These are phyloP conservation scores for Tapirus indicus DNA, from an alignment of 2,797 vertebrate genomes.

Conservation along the genomic window DNA sequence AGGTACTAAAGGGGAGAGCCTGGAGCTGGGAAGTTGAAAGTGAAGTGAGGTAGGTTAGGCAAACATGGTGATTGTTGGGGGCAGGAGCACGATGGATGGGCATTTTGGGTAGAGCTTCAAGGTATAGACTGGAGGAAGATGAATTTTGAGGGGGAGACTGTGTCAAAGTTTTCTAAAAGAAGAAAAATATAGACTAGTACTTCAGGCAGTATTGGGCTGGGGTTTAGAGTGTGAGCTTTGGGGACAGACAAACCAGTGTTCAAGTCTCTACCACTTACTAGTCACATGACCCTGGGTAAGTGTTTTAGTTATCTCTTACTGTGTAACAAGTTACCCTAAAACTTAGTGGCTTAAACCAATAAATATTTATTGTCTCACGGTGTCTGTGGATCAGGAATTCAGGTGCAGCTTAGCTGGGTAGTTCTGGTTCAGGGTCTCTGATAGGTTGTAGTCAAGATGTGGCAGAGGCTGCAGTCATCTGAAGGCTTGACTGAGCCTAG, in stretches of 20 bases:
- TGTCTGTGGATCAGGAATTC: not conserved
- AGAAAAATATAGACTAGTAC: not conserved
- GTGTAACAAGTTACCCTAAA: not conserved
- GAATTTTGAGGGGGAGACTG: not conserved
- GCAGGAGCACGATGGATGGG: not conserved
- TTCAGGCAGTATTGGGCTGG: not conserved
- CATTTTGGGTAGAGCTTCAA: not conserved
- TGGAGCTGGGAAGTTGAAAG: not conserved
- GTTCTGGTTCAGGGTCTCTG: not conserved
- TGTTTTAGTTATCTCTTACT: not conserved
- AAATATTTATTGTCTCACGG: too few relatives aligned
- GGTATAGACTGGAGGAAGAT: not conserved
- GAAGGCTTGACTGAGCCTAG: not conserved
- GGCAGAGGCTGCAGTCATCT: not conserved
- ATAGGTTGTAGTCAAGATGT: not conserved
- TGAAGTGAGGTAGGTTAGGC: not conserved
- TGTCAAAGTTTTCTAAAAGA: not conserved
- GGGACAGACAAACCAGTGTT: not conserved
- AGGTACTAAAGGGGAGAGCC: not conserved
- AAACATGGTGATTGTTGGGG: not conserved
- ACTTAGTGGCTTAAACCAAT: too few relatives aligned
- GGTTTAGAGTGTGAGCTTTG: not conserved
- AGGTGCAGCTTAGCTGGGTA: not conserved
- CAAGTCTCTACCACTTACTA: not conserved
- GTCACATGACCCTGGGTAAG: not conserved